Evolutionary conservation across 2,888 invertebrate genomes (phyloP).

Genomic region (Caenorhabditis macrosperma): DNA sequence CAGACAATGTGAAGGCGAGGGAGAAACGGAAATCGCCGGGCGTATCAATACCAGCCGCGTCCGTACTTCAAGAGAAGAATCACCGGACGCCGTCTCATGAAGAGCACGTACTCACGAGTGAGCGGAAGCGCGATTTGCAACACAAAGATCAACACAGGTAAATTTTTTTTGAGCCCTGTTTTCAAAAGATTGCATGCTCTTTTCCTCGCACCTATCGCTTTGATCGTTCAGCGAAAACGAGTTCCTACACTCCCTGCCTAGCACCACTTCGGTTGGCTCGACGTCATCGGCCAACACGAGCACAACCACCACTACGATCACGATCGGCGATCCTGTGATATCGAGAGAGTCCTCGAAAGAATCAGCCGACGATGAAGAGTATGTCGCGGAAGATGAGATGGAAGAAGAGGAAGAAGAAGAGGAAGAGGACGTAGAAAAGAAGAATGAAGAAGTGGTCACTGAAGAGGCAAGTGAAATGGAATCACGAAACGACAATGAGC

Average conservation of each 20-base stretch:
- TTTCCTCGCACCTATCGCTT: conserved; percentile 40
- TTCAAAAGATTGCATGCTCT: not conserved
- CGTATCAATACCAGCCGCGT: conserved; percentile 21
- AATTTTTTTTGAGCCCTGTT: not conserved
- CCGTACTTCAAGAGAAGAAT: conserved; percentile 66
- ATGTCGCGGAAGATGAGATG: conserved; percentile 29
- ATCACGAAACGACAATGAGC: conserved; percentile 4
- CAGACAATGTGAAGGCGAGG: conserved; percentile 57
- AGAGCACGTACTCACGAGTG: conserved; percentile 61
- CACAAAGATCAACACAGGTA: conserved; percentile 69
- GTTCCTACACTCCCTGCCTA: conserved; percentile 46
- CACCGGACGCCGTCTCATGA: conserved; percentile 57
- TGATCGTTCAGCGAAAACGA: conserved; percentile 64
- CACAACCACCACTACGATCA: conserved; percentile 33
- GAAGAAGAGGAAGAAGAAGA: conserved; percentile 40
- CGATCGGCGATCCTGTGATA: not conserved
- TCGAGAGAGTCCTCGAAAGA: conserved; percentile 28
- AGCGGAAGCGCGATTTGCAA: conserved; percentile 65
- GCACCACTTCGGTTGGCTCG: conserved; percentile 23
- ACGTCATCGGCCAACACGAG: conserved; percentile 21
- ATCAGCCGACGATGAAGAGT: conserved; percentile 10
- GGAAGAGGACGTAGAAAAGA: conserved; percentile 26
- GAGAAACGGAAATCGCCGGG: conserved; percentile 44
- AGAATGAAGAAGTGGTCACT: conserved; percentile 19
- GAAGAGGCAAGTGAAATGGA: conserved; percentile 8